Base-by-base conservation (phyloP, 2,113 vertebrate species). In the Colaptes auratus region DNA sequence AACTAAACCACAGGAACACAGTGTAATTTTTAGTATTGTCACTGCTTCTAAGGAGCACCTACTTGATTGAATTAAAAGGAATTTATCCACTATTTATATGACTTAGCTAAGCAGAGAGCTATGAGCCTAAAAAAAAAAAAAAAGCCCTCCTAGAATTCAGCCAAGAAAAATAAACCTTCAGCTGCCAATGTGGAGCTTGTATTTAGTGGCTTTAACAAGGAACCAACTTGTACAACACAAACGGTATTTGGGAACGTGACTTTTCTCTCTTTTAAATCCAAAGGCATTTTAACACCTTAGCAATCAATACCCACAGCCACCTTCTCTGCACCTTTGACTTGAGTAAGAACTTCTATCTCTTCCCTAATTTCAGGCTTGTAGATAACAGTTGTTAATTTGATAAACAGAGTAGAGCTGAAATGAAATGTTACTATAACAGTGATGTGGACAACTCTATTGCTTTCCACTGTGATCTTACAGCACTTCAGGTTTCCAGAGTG, bases 161-260 rank as follows among this genome's bases (percentile, higher is more conserved):
- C 92, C 89, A 96, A 95, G 65, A 91, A 93, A 92, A 91, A 95
- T 19, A 93, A 93, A 85, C 89, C 56, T 91, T 52, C 52, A 74
- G 60, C 75, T 89, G 69, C 91, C 91, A 95, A 77, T 88, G 92
- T 89, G 46, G 73, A 92, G 46, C 64, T 89, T 91, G 71, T 20
- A 80, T 93, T 79, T 85, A 85, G 78, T 64, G 60, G 64, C 60
- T 91, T 93, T 85, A 93, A 90, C 66, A 90, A 86, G 31, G 74
- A 92, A 74, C n/a, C 20, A 52, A 46, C 31, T 89, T 64, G 67
- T 74, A 91, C 82, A 93, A 95, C 77, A 52, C 31, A 85, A 82
- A 46, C 11, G 92, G 39, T 93, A 85, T 92, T 82, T 93, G 53
- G 20, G 63, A 88, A 92, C 60, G 52, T 48, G 56, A 77, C 28